Evolutionary conservation across 2,113 vertebrate species (phyloP).

Genomic region (Stegastes partitus): DNA sequence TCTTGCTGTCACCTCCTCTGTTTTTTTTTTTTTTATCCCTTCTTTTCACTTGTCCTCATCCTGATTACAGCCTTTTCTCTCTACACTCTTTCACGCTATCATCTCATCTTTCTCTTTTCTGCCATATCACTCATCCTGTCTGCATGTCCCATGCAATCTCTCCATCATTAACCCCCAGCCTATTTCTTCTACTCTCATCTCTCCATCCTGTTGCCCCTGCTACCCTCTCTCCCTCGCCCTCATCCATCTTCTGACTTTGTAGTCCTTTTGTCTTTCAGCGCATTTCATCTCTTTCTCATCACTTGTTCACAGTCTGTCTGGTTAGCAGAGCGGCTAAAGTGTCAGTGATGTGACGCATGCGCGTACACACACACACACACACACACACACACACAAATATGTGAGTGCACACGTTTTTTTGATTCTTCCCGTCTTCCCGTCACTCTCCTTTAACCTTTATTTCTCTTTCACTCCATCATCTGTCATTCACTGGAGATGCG

Average conservation of each 20-base stretch:
- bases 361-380: slow-evolving; percentile 9
- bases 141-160: slow-evolving; percentile 49
- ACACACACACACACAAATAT: slow-evolving; percentile 1
- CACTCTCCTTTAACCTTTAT: slow-evolving; percentile 56
- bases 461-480: slow-evolving; percentile 49
- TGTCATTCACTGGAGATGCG: slow-evolving; percentile 23
- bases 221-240: slow-evolving; percentile 27
- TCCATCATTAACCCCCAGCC: slow-evolving; percentile 68
- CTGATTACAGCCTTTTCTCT: slow-evolving; percentile 23
- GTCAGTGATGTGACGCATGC: slow-evolving; percentile 27
- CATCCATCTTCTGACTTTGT: slow-evolving; percentile 68
- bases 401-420: slow-evolving; percentile 21
- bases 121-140: slow-evolving; percentile 61
- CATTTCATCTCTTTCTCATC: slow-evolving; percentile 58
- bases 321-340: slow-evolving; percentile 49
- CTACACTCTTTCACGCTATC: slow-evolving; percentile 33
- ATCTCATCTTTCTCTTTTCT: slow-evolving; percentile 45
- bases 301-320: slow-evolving; percentile 54
- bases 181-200: slow-evolving; percentile 53
- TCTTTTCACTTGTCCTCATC: slow-evolving; percentile 18
- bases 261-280: slow-evolving; percentile 52
- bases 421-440: slow-evolving; percentile 33
- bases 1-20: slow-evolving; percentile 16
- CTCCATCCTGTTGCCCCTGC: slow-evolving; percentile 55
- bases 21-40: slow-evolving; percentile 33